Evolutionary conservation across 2,888 invertebrate species (phyloP), one percentile per base, ranked within the genome.

Genomic region (Caenorhabditis sp.): DNA sequence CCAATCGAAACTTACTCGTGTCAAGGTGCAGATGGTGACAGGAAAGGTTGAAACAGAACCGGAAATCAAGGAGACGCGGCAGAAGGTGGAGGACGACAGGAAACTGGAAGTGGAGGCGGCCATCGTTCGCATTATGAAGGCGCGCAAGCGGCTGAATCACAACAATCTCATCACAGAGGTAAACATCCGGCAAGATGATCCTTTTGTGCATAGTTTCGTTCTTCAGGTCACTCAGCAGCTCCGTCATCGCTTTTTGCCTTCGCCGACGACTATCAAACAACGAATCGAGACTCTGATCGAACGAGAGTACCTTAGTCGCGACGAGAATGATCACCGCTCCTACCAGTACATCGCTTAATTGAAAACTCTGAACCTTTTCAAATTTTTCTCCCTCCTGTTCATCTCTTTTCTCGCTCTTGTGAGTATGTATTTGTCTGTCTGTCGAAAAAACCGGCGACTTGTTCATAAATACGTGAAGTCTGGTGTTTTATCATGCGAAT

Each of bases 21-120:
- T 92, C 27, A 92, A 91, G 85, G 91, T 92, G 58, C 91, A 78
- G 50, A 73, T 80, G 74, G 81, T 83, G 9, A 68, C 79, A 13
- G 75, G 82, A 24, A 80, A 81, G 90, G 95, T 95, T 65, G 99
- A 99, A 91, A 95, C 96, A 39, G 99, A 99, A 90, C 98, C 98
- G n/a, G 99, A 99, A 90, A 93, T 99, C 82, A 93, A 95, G 89
- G 99, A 99, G 91, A 99, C 98, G 0, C 93, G 97, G 85, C 95
- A 94, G 90, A 87, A 86, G 79, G 86, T 85, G 17, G 98, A 99
- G 90, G 98, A 99, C 90, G 98, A 99, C 91, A 93, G 98, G 85
- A 98, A 98, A 90, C 97, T 98, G 90, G 98, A 98, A 92, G 98
- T 99, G 85, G 99, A 99, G 91, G 98, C 98, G 55, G 98, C 98